Evolutionary conservation across 2,113 vertebrate genomes (phyloP), one percentile per base, ranked within the genome.

Genomic region (Dromas ardeola): DNA sequence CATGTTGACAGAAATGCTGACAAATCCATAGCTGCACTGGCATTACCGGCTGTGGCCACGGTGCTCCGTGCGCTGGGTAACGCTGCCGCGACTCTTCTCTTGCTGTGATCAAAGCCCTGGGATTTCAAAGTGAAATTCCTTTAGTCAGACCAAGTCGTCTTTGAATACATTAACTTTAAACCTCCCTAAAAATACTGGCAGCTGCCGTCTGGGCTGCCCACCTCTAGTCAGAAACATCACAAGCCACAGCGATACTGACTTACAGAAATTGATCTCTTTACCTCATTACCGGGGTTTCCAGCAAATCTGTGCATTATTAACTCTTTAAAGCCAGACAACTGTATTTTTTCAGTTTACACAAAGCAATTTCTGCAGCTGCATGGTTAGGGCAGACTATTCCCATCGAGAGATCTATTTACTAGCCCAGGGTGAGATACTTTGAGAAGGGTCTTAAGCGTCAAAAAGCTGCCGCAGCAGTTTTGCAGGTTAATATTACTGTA

Each of bases 121-220:
- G 29, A 32, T 77, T 88, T 91, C 89, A 93, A 87, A 90, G 61
- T 2, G 34, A 76, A 82, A 62, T 38, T 85, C 45, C 89, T 90
- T 79, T 11, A 65, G 73, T 79, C 91, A 93, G 71, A 77, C 45
- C 45, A 66, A 93, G 53, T 21, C 3, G 2, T 66, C 81, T 93
- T 87, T 77, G 91, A 95, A 42, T 90, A 77, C 9, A 72, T 91
- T 90, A 85, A 50, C 20, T 66, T 92, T 70, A 94, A 96, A 89
- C 29, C 70, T 80, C 73, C 25, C 26, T 76, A 62, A 74, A 93
- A 89, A 36, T 77, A 77, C 61, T 32, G 13, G 12, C 66, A 95
- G 86, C 81, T 87, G 70, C 87, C 66, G 52, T 43, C 81, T 90
- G 91, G 78, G n/a, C 73, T 89, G 73, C 49, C 65, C 40, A 69